These are phyloP conservation scores for Lasioglossum pauxillum DNA, from an alignment of 2,888 invertebrate genomes.

Conservation along the genomic window DNA sequence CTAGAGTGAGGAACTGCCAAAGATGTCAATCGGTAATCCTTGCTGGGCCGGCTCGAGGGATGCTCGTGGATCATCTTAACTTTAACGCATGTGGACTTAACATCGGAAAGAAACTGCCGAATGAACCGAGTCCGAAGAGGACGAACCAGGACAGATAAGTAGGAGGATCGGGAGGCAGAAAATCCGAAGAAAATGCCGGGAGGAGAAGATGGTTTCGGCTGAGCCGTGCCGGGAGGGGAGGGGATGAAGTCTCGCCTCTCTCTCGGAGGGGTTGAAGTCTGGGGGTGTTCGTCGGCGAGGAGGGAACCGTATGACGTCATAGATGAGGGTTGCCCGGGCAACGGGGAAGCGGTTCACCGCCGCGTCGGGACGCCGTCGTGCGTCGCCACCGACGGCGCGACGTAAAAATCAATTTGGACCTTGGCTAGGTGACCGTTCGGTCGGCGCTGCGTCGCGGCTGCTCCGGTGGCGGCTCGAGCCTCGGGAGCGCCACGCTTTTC, in stretches of 20 bases:
- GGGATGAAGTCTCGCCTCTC: background rate
- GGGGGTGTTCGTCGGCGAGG: slow-evolving; percentile 27
- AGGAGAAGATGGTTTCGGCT: background rate
- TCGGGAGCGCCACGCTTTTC: slow-evolving; percentile 67
- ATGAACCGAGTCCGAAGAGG: background rate
- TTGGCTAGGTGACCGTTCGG: slow-evolving; percentile 78
- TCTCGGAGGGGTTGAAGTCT: slow-evolving; percentile 2
- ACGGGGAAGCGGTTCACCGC: slow-evolving; percentile 77
- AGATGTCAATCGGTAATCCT: background rate
- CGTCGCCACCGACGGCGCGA: slow-evolving; percentile 81
- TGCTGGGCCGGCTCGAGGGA: background rate
- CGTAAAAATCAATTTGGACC: slow-evolving; percentile 84
- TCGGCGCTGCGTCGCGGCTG: slow-evolving; percentile 68
- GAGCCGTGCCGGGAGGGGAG: background rate
- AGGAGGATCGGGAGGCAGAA: background rate
- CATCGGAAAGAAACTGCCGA: background rate
- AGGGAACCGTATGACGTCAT: slow-evolving; percentile 76
- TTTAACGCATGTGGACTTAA: background rate
- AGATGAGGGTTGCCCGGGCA: slow-evolving; percentile 81
- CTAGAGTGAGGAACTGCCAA: background rate
- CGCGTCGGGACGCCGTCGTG: slow-evolving; percentile 78
- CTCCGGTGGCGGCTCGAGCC: slow-evolving; percentile 50
- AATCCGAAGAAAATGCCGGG: background rate
- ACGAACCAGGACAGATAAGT: background rate
- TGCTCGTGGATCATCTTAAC: background rate